Evolutionary conservation across 2,888 invertebrate genomes (phyloP).

Genomic region (Drosophila meridionalis): DNA sequence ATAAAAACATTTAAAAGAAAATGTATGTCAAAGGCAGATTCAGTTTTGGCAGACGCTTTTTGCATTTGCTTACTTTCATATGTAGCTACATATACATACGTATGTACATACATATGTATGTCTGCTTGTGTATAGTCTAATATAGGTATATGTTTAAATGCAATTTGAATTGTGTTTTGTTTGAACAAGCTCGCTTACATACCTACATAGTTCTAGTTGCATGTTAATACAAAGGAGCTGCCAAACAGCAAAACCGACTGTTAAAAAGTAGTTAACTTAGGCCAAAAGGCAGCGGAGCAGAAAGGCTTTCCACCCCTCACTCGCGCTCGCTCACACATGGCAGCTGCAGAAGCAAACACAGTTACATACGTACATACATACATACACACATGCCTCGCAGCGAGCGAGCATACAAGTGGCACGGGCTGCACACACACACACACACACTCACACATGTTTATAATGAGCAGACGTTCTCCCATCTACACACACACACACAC

Average conservation of each 20-base stretch:
- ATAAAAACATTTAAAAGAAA: not conserved
- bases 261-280: slow-evolving; percentile 44
- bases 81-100: not conserved
- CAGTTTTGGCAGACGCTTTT: not conserved
- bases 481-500: not conserved
- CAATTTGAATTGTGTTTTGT: slow-evolving; percentile 3
- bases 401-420: slow-evolving; percentile 35
- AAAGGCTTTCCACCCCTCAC: slow-evolving; percentile 69
- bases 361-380: not conserved
- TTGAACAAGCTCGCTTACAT: not conserved
- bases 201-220: slow-evolving; percentile 30
- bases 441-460: slow-evolving; percentile 25
- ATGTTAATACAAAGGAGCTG: slow-evolving; percentile 28
- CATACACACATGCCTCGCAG: slow-evolving; percentile 6
- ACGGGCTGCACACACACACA: slow-evolving; percentile 30
- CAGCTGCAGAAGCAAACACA: slow-evolving; percentile 55
- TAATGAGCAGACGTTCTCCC: slow-evolving; percentile 35
- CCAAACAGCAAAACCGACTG: slow-evolving; percentile 44
- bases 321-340: slow-evolving; percentile 13
- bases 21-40: slow-evolving; percentile 6
- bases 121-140: not conserved
- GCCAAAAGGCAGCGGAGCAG: slow-evolving; percentile 62
- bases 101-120: not conserved
- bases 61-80: slow-evolving; percentile 8
- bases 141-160: not conserved